Percentiles rank a stretch among this genome's conserved stretches.
These are phyloP conservation scores for Apolygus lucorum DNA, from an alignment of 1,140 invertebrate genomes.

Conservation along the genomic window DNA sequence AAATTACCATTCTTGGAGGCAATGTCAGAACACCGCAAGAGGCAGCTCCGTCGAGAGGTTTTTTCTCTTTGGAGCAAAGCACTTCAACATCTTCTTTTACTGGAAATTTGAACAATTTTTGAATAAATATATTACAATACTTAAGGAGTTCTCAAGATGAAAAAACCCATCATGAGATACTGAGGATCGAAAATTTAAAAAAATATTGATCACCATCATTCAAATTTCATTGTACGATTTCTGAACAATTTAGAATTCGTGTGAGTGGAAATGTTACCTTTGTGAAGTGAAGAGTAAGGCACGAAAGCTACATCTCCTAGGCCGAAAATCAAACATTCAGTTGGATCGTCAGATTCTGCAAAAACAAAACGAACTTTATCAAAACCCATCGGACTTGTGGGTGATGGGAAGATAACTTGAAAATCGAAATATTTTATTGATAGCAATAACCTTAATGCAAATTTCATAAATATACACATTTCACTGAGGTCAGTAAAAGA, in stretches of 20 bases:
- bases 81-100: slow-evolving; percentile 44
- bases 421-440: no score
- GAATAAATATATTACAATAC: no score
- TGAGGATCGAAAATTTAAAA: background rate
- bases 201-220: background rate
- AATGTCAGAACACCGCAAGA: slow-evolving; percentile 55
- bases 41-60: slow-evolving; percentile 44
- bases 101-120: no score
- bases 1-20: slow-evolving; percentile 44
- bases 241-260: background rate
- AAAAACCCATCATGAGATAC: background rate
- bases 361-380: no score
- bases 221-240: background rate
- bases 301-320: slow-evolving; percentile 56
- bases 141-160: slow-evolving; percentile 34
- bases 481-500: no score
- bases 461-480: no score
- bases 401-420: no score
- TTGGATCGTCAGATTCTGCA: slow-evolving; percentile 33
- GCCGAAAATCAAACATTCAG: slow-evolving; percentile 52
- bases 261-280: background rate
- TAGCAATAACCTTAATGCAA: no score
- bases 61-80: slow-evolving; percentile 18
- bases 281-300: slow-evolving; percentile 28
- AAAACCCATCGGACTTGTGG: no score